Base-by-base conservation (phyloP, 2,797 vertebrate species). In the Mormyrops attenuatus region DNA sequence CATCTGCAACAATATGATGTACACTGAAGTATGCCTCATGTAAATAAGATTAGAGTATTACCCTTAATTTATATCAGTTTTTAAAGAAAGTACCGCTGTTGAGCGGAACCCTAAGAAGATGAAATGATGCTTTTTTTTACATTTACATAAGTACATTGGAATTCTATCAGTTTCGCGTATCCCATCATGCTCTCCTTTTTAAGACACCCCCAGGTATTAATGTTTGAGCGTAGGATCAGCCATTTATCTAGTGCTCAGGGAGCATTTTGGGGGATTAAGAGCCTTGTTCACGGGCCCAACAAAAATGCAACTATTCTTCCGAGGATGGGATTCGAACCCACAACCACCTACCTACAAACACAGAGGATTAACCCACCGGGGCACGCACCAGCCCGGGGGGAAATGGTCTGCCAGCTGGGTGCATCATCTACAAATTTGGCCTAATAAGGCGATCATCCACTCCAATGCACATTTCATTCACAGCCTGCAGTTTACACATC, bases 381-480 rank as follows among this genome's bases (percentile, higher is more conserved):
- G 11, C 8, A 66, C 63, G 34, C 26, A 34, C 26, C 26, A 34
- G 26, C 26, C 11, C 0, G 26, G 26, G 63, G 26, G 5, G 11
- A 69, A 69, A 15, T 0, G 5, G 3, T 69, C 3, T 34, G 3
- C 88, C 90, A 90, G 89, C 88, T 11, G 57, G 30, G 84, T 85
- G 55, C 52, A 89, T 44, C 20, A 7, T 86, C 22, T 85, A 89
- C 87, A 90, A 88, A 89, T 92, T 91, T 91, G 69, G 90, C 52
- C 88, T 69, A 91, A 92, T 89, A 91, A 92, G 91, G 88, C 88
- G 66, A 89, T 89, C 91, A 92, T 53, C 77, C 63, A 85, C 85
- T 90, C 90, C 88, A 69, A 87, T 90, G 88, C 50, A 30, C 49
- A 57, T 90, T 85, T 84, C 87, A 82, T 89, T 89, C 87, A 55